Percentiles rank a stretch among this genome's conserved stretches.
phyloP scores from a whole-genome alignment of 2,797 vertebrate genomes.

The Silurus aristotelis region DNA sequence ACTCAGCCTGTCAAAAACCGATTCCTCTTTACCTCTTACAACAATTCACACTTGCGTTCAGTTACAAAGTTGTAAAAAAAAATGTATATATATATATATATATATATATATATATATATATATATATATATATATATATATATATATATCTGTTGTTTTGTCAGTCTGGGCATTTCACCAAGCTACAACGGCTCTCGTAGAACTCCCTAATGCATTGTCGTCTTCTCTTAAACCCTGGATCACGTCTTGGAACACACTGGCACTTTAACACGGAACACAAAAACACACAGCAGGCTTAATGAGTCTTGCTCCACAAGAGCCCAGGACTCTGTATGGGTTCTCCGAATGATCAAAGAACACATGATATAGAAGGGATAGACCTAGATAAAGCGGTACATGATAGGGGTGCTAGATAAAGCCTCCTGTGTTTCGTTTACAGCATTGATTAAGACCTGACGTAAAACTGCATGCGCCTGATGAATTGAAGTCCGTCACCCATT shows the following conservation, averaged over 20 bases:
- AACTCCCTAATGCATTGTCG: constrained; percentile 35
- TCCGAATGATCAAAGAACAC: constrained; percentile 13
- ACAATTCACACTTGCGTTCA: constrained; percentile 57
- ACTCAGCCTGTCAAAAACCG: constrained; percentile 25
- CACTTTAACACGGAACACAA: constrained; percentile 51
- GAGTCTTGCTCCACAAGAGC: constrained; percentile 49
- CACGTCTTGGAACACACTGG: constrained; percentile 65
- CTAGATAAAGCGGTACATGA: not conserved
- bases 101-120: not conserved
- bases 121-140: not conserved
- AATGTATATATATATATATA: not conserved
- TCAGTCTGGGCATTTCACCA: constrained; percentile 53
- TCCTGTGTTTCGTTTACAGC: not conserved
- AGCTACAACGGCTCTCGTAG: constrained; percentile 26
- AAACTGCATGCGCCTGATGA: not conserved
- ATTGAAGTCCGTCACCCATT: not conserved
- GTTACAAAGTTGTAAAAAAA: constrained; percentile 49
- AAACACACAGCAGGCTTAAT: constrained; percentile 71
- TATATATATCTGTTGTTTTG: constrained; percentile 52
- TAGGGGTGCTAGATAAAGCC: not conserved
- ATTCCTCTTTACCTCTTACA: constrained; percentile 55
- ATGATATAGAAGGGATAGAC: not conserved
- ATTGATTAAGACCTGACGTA: not conserved
- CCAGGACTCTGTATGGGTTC: not conserved
- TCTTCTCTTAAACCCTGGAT: constrained; percentile 53